Evolutionary conservation across 2,797 vertebrate genomes (phyloP), one percentile per base, ranked within the genome.

Genomic region (Anisognathus igniventris): DNA sequence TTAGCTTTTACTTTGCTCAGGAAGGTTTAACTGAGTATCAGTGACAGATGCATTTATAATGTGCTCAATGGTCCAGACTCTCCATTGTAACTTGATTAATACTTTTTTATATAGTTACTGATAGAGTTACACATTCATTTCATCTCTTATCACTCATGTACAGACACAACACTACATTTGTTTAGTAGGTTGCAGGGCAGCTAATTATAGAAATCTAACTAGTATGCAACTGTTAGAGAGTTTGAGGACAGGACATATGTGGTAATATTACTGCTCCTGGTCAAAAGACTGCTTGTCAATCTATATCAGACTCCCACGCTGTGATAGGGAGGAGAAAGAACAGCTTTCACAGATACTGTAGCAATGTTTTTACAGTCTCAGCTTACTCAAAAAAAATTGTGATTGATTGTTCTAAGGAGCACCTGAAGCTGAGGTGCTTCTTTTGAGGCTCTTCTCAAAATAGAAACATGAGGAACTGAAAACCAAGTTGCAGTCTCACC

Each of bases 161-260:
- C 39, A 90, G 58, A 72, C 30, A 74, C 42, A 86, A 22, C 45
- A 82, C 56, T 86, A 53, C 79, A 85, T 95, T 94, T 93, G 88
- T 89, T 92, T 86, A 91, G 86, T 48, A 92, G 79, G 76, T 47
- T 95, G 92, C 44, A 96, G 90, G 72, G 85, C 74, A 92, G 72
- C 25, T 91, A 86, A 95, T 90, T 94, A 95, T 64, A 94, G 87
- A 76, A 90, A 75, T 88, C 15, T 61, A 92, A 77, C 71, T 54
- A 60, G 65, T 6, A 44, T 53, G 28, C 64, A 90, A 93, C 79
- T 91, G 24, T n/a, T 78, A 62, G 40, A 76, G 24, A 68, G 50
- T 60, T 54, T 51, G 56, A 80, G 81, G 72, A 74, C 14, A 64
- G 54, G 23, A 91, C 44, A 56, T 60, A 62, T 28, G 20, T 19